Conservation (phyloP, 2,888 invertebrate species). For the Dicyrtomina minuta region DNA sequence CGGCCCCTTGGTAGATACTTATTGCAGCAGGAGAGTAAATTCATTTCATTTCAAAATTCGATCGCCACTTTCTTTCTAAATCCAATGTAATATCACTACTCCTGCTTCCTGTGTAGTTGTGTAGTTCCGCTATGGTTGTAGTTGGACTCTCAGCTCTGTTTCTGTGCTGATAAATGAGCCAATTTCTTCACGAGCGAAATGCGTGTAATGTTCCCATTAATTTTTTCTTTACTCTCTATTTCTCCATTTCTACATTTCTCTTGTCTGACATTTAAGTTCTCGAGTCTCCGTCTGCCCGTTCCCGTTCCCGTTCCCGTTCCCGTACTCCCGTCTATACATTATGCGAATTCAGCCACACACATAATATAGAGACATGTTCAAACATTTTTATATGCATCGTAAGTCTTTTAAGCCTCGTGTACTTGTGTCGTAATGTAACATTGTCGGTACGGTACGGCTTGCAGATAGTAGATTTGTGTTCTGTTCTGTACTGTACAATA, state of each 20-base stretch:
- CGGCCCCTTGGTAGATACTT: too few species aligned
- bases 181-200: conserved; percentile 16
- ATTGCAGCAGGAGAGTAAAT: conserved; percentile 3
- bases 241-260: too few species aligned
- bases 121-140: too few species aligned
- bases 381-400: background rate
- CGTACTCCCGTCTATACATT: too few species aligned
- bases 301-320: background rate
- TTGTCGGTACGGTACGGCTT: too few species aligned
- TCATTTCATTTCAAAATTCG: conserved; percentile 19
- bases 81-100: background rate
- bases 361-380: too few species aligned
- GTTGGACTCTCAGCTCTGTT: too few species aligned
- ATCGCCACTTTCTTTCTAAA: background rate
- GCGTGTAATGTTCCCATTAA: conserved; percentile 30
- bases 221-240: conserved; percentile 7
- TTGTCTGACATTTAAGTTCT: too few species aligned
- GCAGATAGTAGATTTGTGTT: too few species aligned
- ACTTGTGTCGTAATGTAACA: too few species aligned
- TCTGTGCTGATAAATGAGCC: conserved; percentile 19
- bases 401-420: background rate
- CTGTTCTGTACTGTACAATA: too few species aligned
- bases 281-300: background rate
- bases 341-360: too few species aligned
- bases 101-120: background rate